These are phyloP conservation scores for Syngnathoides biaculeatus DNA, from an alignment of 2,113 vertebrate genomes.

Conservation along the genomic window DNA sequence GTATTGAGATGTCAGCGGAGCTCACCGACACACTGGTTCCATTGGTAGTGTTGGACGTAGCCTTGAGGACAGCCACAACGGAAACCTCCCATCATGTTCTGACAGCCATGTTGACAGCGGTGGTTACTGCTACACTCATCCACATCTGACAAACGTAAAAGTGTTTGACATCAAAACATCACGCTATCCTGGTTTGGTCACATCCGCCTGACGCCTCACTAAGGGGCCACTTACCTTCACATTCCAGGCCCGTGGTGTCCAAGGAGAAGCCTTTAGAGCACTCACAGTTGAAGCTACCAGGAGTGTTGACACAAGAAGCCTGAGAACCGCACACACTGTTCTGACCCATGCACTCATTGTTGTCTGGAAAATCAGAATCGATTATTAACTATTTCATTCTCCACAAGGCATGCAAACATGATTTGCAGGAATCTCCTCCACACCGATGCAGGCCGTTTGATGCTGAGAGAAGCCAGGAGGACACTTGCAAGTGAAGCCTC, in stretches of 20 bases:
- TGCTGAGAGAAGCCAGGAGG: slow-evolving; percentile 89
- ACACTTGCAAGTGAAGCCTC: slow-evolving; percentile 90
- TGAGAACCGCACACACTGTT: slow-evolving; percentile 77
- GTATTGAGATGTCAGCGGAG: slow-evolving; percentile 7
- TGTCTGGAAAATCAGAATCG: slow-evolving; percentile 70
- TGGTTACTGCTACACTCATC: slow-evolving; percentile 88
- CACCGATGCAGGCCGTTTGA: slow-evolving; percentile 88
- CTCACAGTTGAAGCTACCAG: slow-evolving; percentile 89
- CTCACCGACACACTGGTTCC: slow-evolving; percentile 95
- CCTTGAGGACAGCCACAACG: slow-evolving; percentile 90
- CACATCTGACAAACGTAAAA: slow-evolving; percentile 73
- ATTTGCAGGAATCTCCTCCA: neutral
- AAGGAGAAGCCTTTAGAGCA: slow-evolving; percentile 87
- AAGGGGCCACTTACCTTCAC: slow-evolving; percentile 76
- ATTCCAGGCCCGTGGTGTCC: slow-evolving; percentile 79
- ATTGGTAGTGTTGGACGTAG: slow-evolving; percentile 93
- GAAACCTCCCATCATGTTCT: slow-evolving; percentile 89
- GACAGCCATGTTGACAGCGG: slow-evolving; percentile 88
- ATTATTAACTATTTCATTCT: neutral
- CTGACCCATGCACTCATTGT: slow-evolving; percentile 83
- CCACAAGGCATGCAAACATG: neutral
- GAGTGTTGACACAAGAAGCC: slow-evolving; percentile 82
- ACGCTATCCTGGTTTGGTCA: neutral
- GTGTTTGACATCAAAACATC: neutral
- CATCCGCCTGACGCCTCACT: rapidly evolving